Conservation (phyloP, 2,113 vertebrate genomes). For the Eonycteris spelaea region DNA sequence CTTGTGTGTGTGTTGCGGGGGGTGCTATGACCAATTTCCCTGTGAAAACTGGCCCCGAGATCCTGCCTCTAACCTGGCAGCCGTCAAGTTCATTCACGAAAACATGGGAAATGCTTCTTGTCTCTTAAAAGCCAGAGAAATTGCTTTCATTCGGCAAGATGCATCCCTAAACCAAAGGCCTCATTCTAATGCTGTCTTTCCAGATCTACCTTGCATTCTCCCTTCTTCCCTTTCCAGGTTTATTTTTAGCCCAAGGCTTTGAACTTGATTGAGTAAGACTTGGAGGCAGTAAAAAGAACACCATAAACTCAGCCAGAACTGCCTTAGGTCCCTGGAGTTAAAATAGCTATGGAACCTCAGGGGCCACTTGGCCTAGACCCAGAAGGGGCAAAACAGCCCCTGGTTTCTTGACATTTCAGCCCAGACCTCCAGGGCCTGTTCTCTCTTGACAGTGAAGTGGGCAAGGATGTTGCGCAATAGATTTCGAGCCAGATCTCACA, state of each 20-base stretch:
- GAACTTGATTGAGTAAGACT: conserved; percentile 16
- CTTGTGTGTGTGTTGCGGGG: not conserved
- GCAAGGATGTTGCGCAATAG: not conserved
- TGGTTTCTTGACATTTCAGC: not conserved
- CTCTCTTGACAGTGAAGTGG: not conserved
- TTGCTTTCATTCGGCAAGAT: not conserved
- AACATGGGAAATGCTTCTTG: not conserved
- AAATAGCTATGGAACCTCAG: not conserved
- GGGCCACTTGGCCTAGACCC: not conserved
- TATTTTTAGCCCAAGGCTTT: conserved; percentile 58
- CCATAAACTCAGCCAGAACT: not conserved
- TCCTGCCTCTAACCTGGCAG: not conserved
- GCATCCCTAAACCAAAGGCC: not conserved
- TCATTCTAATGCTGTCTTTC: not conserved
- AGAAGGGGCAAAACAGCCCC: not conserved
- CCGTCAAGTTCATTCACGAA: not conserved
- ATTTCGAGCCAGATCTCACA: conserved; percentile 34
- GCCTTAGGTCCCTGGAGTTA: not conserved
- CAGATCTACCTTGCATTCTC: not conserved
- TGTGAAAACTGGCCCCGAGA: not conserved
- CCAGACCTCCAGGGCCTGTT: not conserved
- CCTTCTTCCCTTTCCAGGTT: not conserved
- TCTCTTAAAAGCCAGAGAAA: conserved; percentile 23
- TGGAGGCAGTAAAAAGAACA: not conserved
- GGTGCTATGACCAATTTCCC: not conserved